Evolutionary conservation across 2,888 invertebrate species (phyloP).

Genomic region (Limnephilus lunatus): DNA sequence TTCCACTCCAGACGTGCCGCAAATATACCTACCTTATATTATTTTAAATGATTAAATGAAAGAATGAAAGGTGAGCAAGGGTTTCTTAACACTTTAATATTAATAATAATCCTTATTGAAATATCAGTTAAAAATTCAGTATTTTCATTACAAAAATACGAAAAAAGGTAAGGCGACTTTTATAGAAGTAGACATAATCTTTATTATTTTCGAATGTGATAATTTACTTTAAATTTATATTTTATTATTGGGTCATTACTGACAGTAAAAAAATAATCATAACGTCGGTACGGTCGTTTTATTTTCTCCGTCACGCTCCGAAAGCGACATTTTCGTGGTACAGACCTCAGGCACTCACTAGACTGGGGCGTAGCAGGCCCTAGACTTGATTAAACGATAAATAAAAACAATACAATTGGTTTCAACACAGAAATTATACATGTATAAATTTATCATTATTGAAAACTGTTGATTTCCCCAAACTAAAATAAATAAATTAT

Average conservation of each 20-base stretch:
- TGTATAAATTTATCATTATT: too few species aligned
- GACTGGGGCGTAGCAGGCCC: neutral
- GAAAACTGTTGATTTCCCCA: too few species aligned
- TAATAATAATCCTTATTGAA: neutral
- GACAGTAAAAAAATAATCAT: neutral
- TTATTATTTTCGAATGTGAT: neutral
- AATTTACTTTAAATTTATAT: neutral
- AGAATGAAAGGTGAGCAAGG: neutral
- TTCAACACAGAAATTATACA: too few species aligned
- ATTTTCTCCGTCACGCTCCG: neutral
- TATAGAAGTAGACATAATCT: neutral
- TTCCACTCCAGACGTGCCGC: too few species aligned
- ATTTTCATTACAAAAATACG: neutral
- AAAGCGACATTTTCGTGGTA: neutral
- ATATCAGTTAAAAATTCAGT: neutral
- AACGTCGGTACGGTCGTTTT: neutral
- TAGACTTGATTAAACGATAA: neutral
- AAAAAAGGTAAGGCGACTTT: neutral
- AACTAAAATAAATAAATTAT: too few species aligned
- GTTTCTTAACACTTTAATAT: neutral
- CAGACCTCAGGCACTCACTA: neutral
- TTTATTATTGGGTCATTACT: neutral
- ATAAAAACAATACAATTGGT: neutral
- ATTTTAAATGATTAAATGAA: too few species aligned
- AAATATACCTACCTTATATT: too few species aligned